Conservation (phyloP, 2,113 vertebrate species). For the Cinclus cinclus region DNA sequence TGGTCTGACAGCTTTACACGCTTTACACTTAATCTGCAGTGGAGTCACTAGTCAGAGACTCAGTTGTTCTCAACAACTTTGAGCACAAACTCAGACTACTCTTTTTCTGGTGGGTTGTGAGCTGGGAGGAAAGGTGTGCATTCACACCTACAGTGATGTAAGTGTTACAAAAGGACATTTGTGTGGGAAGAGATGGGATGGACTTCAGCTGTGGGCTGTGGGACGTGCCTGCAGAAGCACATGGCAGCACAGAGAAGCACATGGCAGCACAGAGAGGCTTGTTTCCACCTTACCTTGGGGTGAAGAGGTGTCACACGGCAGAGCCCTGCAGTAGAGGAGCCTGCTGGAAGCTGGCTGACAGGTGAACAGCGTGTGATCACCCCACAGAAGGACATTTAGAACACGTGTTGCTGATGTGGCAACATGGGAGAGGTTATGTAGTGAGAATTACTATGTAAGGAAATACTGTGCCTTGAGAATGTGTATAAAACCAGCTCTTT, state of each 20-base stretch:
- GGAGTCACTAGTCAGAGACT: background rate
- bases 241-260: background rate
- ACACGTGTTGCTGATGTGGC: background rate
- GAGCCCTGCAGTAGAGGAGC: background rate
- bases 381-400: background rate
- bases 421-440: background rate
- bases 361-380: accelerated
- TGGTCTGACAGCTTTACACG: background rate
- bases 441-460: background rate
- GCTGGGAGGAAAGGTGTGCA: background rate
- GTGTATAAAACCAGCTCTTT: background rate
- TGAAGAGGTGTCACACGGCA: background rate
- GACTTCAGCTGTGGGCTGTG: background rate
- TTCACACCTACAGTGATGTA: background rate
- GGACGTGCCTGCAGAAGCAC: background rate
- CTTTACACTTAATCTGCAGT: background rate
- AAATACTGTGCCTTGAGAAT: background rate
- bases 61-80: background rate
- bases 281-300: background rate
- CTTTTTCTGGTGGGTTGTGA: background rate
- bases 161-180: background rate
- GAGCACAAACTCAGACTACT: background rate
- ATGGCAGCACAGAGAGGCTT: background rate
- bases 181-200: background rate
- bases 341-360: background rate